Conservation (phyloP, 2,113 vertebrate genomes). For the Sceloporus undulatus region DNA sequence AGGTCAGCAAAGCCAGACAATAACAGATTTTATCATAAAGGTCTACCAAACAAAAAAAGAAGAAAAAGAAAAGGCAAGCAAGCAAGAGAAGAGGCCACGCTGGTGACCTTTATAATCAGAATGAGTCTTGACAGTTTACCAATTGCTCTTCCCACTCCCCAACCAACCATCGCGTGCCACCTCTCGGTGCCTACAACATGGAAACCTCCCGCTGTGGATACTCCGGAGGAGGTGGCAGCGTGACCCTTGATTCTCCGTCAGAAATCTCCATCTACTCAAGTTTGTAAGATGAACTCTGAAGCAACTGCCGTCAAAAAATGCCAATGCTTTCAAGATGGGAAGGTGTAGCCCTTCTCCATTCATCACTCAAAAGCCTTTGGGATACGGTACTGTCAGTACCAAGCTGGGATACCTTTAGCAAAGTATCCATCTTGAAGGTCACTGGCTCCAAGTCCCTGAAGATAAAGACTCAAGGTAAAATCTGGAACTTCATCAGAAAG, state of each 20-base stretch:
- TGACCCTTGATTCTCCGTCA: neutral
- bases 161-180: neutral
- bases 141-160: conserved; percentile 15
- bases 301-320: neutral
- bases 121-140: conserved; percentile 48
- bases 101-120: conserved; percentile 64
- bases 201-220: neutral
- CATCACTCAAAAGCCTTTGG: neutral
- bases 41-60: conserved; percentile 47
- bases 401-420: too few species aligned
- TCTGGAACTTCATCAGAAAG: neutral
- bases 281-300: neutral
- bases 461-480: neutral
- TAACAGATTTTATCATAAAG: conserved; percentile 60
- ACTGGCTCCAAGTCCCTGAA: neutral
- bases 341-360: neutral
- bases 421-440: neutral
- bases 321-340: neutral
- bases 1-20: conserved; percentile 64
- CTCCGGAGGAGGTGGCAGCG: neutral
- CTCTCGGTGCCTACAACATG: neutral
- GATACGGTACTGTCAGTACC: too few species aligned
- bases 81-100: conserved; percentile 34
- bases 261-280: neutral
- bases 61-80: neutral